A percentile compares a stretch with the other conserved stretches of the same genome.
Conservation (phyloP, 2,888 invertebrate species). For the Corbicula japonica region DNA sequence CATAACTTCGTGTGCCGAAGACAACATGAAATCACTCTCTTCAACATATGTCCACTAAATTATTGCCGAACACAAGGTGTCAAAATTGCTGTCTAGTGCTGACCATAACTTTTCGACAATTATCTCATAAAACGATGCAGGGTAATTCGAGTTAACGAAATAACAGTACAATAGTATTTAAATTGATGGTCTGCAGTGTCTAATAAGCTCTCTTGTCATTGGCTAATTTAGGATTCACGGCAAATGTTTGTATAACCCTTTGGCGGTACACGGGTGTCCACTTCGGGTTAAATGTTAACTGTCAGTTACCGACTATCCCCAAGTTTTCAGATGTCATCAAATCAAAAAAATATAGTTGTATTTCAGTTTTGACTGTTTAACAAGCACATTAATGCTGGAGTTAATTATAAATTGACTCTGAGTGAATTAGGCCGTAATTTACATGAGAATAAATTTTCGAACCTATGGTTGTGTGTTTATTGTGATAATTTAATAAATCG, state of each 20-base stretch:
- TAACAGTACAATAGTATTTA: constrained; percentile 33
- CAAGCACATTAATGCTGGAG: too few species aligned
- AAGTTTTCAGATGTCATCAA: too few species aligned
- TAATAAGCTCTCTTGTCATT: constrained; percentile 27
- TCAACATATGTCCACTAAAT: constrained; percentile 14
- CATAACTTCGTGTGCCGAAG: too few species aligned
- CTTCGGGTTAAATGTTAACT: constrained; percentile 35
- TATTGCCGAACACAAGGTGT: constrained; percentile 24
- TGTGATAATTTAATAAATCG: too few species aligned
- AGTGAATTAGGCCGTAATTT: too few species aligned
- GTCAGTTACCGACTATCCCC: too few species aligned
- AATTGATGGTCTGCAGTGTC: constrained; percentile 14
- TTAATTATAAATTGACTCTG: too few species aligned
- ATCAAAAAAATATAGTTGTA: too few species aligned
- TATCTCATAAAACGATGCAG: constrained; percentile 48
- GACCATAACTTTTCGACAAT: constrained; percentile 42
- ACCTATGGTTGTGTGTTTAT: too few species aligned
- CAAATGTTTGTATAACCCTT: constrained; percentile 28
- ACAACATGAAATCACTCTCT: too few species aligned
- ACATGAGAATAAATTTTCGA: too few species aligned
- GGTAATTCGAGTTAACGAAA: constrained; percentile 23
- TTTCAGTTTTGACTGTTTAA: too few species aligned
- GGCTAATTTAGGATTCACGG: constrained; percentile 29
- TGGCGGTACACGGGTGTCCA: constrained; percentile 12
- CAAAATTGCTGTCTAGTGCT: constrained; percentile 26